Evolutionary conservation across 2,113 vertebrate genomes (phyloP).

Genomic region (Bos taurus): DNA sequence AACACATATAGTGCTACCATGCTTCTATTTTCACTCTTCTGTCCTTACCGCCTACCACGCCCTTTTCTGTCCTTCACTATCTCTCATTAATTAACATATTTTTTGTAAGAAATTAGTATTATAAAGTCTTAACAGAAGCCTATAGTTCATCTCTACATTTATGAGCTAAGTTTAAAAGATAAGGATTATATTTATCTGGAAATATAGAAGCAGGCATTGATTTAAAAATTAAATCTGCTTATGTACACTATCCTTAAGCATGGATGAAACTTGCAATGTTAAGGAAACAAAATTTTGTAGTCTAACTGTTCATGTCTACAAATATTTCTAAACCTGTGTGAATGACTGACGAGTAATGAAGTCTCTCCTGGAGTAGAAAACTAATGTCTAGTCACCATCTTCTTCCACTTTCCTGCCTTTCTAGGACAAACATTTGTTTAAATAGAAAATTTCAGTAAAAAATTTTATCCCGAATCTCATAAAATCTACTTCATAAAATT

Average conservation of each 20-base stretch:
- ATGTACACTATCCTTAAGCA: not conserved
- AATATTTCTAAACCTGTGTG: not conserved
- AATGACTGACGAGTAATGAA: not conserved
- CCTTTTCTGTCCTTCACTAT: not conserved
- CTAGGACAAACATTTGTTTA: not conserved
- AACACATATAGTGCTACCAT: not conserved
- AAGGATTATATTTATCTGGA: not conserved
- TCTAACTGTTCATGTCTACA: not conserved
- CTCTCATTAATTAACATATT: not conserved
- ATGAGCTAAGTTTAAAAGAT: not conserved
- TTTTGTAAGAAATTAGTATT: not conserved
- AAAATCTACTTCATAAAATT: not conserved
- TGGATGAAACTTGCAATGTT: not conserved
- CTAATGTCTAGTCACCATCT: not conserved
- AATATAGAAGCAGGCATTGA: not conserved
- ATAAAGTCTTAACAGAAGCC: not conserved
- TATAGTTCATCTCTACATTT: not conserved
- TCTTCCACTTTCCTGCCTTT: not conserved
- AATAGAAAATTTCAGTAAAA: not conserved
- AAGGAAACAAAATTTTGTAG: not conserved
- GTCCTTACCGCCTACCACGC: fast-evolving
- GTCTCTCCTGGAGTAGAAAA: not conserved
- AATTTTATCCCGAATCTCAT: not conserved
- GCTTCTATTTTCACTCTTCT: not conserved
- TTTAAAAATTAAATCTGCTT: not conserved